phyloP scores from a whole-genome alignment of 2,797 vertebrate species.

The Melanotaenia parkinsoni region DNA sequence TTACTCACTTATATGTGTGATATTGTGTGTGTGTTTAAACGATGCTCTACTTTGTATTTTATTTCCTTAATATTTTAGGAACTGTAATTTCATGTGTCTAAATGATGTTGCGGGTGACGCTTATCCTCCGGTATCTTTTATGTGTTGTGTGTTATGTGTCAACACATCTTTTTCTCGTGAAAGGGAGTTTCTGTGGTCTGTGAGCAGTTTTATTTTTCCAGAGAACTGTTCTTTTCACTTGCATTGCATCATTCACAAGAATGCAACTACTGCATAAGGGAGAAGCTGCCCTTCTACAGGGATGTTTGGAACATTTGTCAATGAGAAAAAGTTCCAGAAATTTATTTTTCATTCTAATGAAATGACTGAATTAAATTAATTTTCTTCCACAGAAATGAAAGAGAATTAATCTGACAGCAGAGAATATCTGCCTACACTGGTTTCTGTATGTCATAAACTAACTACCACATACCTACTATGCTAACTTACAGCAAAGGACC shows the following conservation, averaged over 20 bases:
- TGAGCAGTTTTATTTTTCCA: not conserved
- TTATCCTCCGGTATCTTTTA: not conserved
- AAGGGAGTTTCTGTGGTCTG: not conserved
- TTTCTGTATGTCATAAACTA: not conserved
- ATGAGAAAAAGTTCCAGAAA: too few species aligned
- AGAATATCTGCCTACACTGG: not conserved
- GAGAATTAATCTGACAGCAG: not conserved
- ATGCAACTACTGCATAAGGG: not conserved
- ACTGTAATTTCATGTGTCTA: too few species aligned
- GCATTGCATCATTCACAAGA: not conserved
- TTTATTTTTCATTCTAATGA: not conserved
- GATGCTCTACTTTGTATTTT: not conserved
- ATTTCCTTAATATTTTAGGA: too few species aligned
- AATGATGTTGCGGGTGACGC: too few species aligned
- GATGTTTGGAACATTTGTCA: too few species aligned
- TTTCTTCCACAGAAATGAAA: slow-evolving; percentile 9
- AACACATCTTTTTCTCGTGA: not conserved
- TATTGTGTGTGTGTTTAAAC: not conserved
- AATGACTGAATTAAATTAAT: not conserved
- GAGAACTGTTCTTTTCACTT: not conserved
- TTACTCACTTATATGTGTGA: not conserved
- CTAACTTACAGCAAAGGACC: not conserved
- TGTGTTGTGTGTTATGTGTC: not conserved
- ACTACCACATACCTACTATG: not conserved
- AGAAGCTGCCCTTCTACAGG: not conserved